Conservation (phyloP, 1,140 invertebrate genomes). For the Zelostemma sp. region DNA sequence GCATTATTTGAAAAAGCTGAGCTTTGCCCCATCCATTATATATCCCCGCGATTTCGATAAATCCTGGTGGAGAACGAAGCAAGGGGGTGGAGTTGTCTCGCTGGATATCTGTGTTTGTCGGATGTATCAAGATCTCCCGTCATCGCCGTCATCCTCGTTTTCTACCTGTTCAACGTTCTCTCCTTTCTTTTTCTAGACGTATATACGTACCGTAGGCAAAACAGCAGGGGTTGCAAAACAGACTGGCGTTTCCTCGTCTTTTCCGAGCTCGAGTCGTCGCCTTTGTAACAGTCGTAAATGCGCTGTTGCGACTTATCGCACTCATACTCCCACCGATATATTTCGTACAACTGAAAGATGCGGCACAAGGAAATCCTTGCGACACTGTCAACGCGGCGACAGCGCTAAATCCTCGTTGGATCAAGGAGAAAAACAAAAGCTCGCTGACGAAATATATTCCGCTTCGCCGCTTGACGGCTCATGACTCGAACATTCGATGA, state of each 20-base stretch:
- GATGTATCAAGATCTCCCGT: slow-evolving; percentile 65
- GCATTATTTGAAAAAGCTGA: too few species aligned
- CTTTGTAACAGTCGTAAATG: too few species aligned
- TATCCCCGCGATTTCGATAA: slow-evolving; percentile 58
- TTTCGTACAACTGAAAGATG: slow-evolving; percentile 24
- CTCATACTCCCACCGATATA: slow-evolving; percentile 32
- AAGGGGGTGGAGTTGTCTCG: too few species aligned
- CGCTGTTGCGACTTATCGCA: slow-evolving; percentile 44
- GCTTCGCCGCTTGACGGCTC: slow-evolving; percentile 18
- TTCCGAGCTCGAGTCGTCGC: slow-evolving; percentile 34
- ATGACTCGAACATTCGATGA: slow-evolving; percentile 8
- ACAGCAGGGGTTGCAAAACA: slow-evolving; percentile 38
- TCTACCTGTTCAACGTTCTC: slow-evolving; percentile 40
- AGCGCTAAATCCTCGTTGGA: slow-evolving; percentile 59
- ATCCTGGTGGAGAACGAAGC: slow-evolving; percentile 50
- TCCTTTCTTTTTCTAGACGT: not conserved
- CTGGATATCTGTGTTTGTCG: slow-evolving; percentile 62
- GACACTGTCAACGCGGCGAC: slow-evolving; percentile 22
- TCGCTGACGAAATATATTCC: slow-evolving; percentile 20
- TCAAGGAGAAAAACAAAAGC: slow-evolving; percentile 56
- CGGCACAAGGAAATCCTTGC: slow-evolving; percentile 28
- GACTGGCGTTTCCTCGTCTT: slow-evolving; percentile 41
- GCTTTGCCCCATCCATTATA: too few species aligned
- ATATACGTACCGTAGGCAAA: slow-evolving; percentile 36
- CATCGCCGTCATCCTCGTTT: slow-evolving; percentile 38